phyloP scores from a whole-genome alignment of 2,797 vertebrate genomes.

The Onychomys leucogaster region DNA sequence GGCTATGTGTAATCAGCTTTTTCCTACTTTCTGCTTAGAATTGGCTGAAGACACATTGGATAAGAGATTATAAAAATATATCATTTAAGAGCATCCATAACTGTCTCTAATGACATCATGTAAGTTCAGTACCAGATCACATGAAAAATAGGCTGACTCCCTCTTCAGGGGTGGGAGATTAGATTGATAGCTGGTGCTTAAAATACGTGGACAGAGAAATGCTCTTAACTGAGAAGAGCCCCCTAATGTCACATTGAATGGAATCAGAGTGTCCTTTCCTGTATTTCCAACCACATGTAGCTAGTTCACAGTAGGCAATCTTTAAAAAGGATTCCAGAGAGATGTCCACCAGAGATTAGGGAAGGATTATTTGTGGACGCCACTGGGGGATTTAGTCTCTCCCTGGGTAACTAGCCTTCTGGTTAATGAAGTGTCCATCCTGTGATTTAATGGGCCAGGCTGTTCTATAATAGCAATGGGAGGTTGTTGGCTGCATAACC shows the following conservation, averaged over 20 bases:
- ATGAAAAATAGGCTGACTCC: neutral
- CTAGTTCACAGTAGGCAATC: conserved; percentile 12
- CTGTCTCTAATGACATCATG: neutral
- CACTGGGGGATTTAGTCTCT: conserved; percentile 50
- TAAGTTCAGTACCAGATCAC: neutral
- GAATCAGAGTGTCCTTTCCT: neutral
- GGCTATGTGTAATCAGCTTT: conserved; percentile 74
- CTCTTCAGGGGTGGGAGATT: neutral
- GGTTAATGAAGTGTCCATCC: neutral
- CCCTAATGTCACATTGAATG: conserved; percentile 22
- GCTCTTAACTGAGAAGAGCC: conserved; percentile 21
- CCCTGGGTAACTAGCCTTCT: conserved; percentile 20
- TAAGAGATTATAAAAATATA: conserved; percentile 60
- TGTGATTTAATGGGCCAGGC: neutral
- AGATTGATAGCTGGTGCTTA: neutral
- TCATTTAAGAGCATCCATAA: conserved; percentile 5
- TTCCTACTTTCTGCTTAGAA: conserved; percentile 44
- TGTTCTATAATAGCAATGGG: neutral
- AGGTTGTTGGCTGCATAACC: neutral
- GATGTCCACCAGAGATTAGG: conserved; percentile 33
- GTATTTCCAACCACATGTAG: conserved; percentile 6
- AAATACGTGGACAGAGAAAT: neutral
- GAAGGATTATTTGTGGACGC: neutral
- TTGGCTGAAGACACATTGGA: conserved; percentile 26
- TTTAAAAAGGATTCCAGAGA: conserved; percentile 3